Conservation (phyloP, 2,797 vertebrate genomes). For the Poeciliopsis infans region DNA sequence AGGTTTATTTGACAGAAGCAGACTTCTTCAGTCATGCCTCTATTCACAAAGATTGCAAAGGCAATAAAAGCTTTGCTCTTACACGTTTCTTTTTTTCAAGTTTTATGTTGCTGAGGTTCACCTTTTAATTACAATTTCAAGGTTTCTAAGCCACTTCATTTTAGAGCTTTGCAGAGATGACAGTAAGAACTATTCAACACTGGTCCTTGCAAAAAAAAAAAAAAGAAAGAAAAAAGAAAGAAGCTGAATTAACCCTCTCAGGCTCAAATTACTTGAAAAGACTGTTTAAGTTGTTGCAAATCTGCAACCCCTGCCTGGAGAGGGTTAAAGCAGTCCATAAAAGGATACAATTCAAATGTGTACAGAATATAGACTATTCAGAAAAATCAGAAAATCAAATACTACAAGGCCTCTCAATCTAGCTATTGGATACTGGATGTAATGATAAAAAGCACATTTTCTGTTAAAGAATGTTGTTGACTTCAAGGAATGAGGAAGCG, state of each 20-base stretch:
- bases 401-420: slow-evolving; percentile 43
- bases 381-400: slow-evolving; percentile 58
- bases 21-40: slow-evolving; percentile 14
- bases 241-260: no score
- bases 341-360: slow-evolving; percentile 47
- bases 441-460: slow-evolving; percentile 39
- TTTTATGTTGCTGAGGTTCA: slow-evolving; percentile 57
- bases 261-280: no score
- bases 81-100: slow-evolving; percentile 31
- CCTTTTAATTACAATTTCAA: slow-evolving; percentile 75
- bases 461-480: slow-evolving; percentile 46
- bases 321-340: slow-evolving; percentile 38
- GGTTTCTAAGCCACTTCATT: slow-evolving; percentile 67
- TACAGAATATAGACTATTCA: slow-evolving; percentile 57
- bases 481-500: slow-evolving; percentile 22
- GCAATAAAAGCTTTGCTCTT: slow-evolving; percentile 60
- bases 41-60: slow-evolving; percentile 53
- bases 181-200: slow-evolving; percentile 48
- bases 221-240: background rate
- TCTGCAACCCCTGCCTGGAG: no score
- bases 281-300: no score
- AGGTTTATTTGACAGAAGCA: slow-evolving; percentile 28
- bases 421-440: slow-evolving; percentile 24
- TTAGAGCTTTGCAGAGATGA: slow-evolving; percentile 45
- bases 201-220: slow-evolving; percentile 23